Base-by-base conservation (phyloP, 2,888 invertebrate genomes). In the Agrenia bidenticulata region DNA sequence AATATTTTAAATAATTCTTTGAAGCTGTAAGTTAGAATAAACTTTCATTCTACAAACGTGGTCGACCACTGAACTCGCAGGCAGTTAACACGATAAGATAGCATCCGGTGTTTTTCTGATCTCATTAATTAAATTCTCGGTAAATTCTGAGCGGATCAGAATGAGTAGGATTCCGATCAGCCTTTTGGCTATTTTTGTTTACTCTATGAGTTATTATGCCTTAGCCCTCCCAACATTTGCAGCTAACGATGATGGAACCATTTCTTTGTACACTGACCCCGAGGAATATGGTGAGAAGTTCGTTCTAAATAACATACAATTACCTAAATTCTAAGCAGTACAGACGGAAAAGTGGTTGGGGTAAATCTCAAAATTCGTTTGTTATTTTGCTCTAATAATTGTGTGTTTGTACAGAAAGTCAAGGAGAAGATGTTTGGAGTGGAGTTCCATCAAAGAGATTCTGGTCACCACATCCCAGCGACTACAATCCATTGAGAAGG, bases 381-480 rank as follows among this genome's bases (percentile, higher is more conserved):
- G 32, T 61, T 51, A 27, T 50, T 51, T 61, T 61, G 37, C 26
- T 61, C 13, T 49, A 53, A 61, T 32, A 23, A 32, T 19, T 37
- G 51, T 58, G 11, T 45, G n/a, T 32, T 32, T 32, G 11, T 59
- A 39, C 49, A 42, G 42, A 51, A 53, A 63, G 42, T 50, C 27
- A 37, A 51, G 67, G 61, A n/a, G 57, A 70, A 27, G 64, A 67
- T 41, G 11, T 63, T 15, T 53, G 59, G 53, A 58, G 67, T 11
- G 17, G 58, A n/a, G 61, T 69, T 64, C 70, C 70, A 50, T 37
- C 67, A 19, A 63, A 69, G 17, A 54, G 73, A 45, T 75, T 75
- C 57, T 75, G 73, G 73, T 69, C 73, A 15, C 71, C 73, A 7
- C 75, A 75, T 65, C 73, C 73, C 39, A 73, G 75, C 59, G 75